Percentiles rank a stretch among this genome's conserved stretches.
phyloP scores from a whole-genome alignment of 2,113 vertebrate species.

The Fregata magnificens region DNA sequence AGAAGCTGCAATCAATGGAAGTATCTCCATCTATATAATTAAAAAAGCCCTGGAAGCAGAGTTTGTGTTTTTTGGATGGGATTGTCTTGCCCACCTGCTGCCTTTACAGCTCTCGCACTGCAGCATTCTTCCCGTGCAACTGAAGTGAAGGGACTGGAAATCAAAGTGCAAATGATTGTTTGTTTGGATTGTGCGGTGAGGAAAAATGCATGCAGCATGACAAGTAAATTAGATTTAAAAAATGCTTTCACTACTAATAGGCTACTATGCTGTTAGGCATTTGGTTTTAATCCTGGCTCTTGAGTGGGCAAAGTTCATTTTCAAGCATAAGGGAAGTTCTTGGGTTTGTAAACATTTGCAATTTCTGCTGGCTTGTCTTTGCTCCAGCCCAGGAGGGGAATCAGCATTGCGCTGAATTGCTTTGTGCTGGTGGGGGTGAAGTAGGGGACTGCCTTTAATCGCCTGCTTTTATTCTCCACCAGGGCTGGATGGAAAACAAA shows the following conservation, averaged over 20 bases:
- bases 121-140: not conserved
- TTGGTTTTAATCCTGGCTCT: conserved; percentile 21
- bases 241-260: conserved; percentile 5
- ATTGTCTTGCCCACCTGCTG: not conserved
- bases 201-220: not conserved
- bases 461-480: not conserved
- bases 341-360: not conserved
- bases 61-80: not conserved
- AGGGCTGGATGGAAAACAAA: not conserved
- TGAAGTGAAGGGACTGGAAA: not conserved
- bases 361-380: not conserved
- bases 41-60: not conserved
- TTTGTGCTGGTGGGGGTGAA: not conserved
- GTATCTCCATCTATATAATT: not conserved
- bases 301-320: not conserved
- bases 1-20: not conserved
- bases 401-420: not conserved
- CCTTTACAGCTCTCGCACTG: not conserved
- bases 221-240: not conserved
- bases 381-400: not conserved
- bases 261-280: not conserved
- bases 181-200: not conserved
- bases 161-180: not conserved
- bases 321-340: not conserved
- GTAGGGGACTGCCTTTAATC: not conserved